Percentiles rank a stretch among this genome's conserved stretches.
phyloP scores from a whole-genome alignment of 2,888 invertebrate species.

The Gymnosoma rotundatum region DNA sequence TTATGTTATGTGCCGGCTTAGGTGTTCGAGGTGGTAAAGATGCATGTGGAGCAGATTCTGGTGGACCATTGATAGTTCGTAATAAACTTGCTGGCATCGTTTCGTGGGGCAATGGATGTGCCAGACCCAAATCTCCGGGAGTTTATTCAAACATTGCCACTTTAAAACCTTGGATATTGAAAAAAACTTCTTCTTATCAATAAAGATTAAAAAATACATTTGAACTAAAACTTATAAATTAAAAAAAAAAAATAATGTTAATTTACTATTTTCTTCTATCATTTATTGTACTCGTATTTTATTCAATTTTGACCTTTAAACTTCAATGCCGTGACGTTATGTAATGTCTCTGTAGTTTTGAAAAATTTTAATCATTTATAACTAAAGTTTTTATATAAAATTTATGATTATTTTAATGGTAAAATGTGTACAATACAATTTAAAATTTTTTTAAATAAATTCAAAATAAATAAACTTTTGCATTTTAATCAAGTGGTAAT shows the following conservation, averaged over 20 bases:
- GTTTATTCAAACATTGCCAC: constrained; percentile 76
- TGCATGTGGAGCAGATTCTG: background rate
- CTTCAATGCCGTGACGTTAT: too few species aligned
- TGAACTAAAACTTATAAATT: background rate
- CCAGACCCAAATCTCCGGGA: constrained; percentile 75
- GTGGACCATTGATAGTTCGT: constrained; percentile 5
- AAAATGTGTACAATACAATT: too few species aligned
- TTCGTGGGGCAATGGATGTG: constrained; percentile 78
- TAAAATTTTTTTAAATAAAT: too few species aligned
- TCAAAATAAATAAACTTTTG: constrained; percentile 2
- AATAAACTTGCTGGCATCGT: constrained; percentile 76
- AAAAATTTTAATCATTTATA: too few species aligned
- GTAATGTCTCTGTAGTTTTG: too few species aligned
- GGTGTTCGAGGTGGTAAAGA: background rate
- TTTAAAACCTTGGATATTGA: constrained; percentile 61
- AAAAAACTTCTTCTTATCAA: background rate
- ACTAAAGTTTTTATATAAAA: too few species aligned
- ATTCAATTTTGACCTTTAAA: too few species aligned
- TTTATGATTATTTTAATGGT: too few species aligned
- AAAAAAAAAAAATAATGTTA: too few species aligned
- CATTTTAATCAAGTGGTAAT: background rate
- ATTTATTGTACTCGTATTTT: too few species aligned
- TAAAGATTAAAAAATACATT: background rate
- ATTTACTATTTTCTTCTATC: too few species aligned
- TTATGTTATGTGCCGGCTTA: background rate